Conservation (phyloP, 2,113 vertebrate genomes). For the Aphyosemion australe region DNA sequence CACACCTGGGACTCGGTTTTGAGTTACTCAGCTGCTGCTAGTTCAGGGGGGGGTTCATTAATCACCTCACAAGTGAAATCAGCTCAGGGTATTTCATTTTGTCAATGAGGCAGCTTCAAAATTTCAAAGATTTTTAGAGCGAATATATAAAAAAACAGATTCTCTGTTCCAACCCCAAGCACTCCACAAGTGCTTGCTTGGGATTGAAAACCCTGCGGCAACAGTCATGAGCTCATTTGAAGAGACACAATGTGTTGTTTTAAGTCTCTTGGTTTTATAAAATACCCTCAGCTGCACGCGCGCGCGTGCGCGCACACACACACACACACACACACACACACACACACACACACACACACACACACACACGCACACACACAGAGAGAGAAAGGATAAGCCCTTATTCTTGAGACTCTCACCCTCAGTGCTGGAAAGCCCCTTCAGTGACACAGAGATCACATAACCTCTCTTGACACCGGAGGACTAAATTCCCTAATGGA, state of each 20-base stretch:
- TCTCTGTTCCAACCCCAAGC: conserved; percentile 7
- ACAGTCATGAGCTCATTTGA: conserved; percentile 66
- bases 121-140: conserved; percentile 3
- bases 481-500: conserved; percentile 68
- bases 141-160: neutral
- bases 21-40: conserved; percentile 5
- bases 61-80: conserved; percentile 18
- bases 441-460: conserved; percentile 73
- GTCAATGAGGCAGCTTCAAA: conserved; percentile 26
- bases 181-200: conserved; percentile 33
- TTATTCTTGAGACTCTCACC: conserved; percentile 42
- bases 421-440: conserved; percentile 69
- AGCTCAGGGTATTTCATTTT: conserved; percentile 7
- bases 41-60: conserved; percentile 41
- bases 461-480: conserved; percentile 70
- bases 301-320: neutral
- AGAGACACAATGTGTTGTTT: conserved; percentile 58
- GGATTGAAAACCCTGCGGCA: conserved; percentile 46
- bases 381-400: conserved; percentile 28
- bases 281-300: conserved; percentile 14
- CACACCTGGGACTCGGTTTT: conserved; percentile 20
- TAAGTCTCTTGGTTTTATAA: conserved; percentile 52
- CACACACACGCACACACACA: neutral
- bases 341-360: neutral
- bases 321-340: too few species aligned